These are phyloP conservation scores for Brachystomella parvula DNA, from an alignment of 1,140 invertebrate genomes.

Conservation along the genomic window DNA sequence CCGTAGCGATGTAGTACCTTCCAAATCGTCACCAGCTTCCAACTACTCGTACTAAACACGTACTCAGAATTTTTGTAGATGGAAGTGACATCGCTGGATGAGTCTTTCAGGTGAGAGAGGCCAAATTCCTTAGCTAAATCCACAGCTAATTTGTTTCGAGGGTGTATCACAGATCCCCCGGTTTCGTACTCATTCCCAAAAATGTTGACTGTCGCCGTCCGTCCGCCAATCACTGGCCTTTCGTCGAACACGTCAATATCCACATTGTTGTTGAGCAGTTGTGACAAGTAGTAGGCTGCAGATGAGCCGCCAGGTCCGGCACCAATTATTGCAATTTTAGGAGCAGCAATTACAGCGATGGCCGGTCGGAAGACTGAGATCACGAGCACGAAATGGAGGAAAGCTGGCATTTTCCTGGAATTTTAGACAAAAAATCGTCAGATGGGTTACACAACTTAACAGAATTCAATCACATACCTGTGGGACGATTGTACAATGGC, in stretches of 20 bases:
- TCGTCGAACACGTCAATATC: slow-evolving; percentile 52
- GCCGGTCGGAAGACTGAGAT: too few species aligned
- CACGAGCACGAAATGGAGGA: too few species aligned
- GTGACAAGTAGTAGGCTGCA: slow-evolving; percentile 50
- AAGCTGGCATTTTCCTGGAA: too few species aligned
- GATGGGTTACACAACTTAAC: too few species aligned
- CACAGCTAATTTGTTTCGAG: slow-evolving; percentile 53
- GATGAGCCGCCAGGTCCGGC: slow-evolving; percentile 57
- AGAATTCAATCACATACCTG: too few species aligned
- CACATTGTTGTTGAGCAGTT: slow-evolving; percentile 47
- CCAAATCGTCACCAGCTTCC: slow-evolving; percentile 43
- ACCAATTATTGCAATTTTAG: slow-evolving; percentile 50
- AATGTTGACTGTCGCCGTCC: slow-evolving; percentile 49
- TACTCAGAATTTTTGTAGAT: slow-evolving; percentile 41
- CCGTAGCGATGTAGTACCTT: slow-evolving; percentile 55
- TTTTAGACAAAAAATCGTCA: too few species aligned
- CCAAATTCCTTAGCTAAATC: slow-evolving; percentile 51
- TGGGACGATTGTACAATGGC: too few species aligned
- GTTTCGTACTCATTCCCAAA: slow-evolving; percentile 50
- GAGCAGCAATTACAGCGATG: background rate
- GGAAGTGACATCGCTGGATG: background rate
- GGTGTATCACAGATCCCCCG: slow-evolving; percentile 55
- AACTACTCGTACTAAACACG: slow-evolving; percentile 49
- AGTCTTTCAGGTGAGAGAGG: slow-evolving; percentile 37
- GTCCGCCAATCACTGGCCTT: slow-evolving; percentile 50